phyloP scores from a whole-genome alignment of 1,140 invertebrate species.

The Bombus cullumanus region DNA sequence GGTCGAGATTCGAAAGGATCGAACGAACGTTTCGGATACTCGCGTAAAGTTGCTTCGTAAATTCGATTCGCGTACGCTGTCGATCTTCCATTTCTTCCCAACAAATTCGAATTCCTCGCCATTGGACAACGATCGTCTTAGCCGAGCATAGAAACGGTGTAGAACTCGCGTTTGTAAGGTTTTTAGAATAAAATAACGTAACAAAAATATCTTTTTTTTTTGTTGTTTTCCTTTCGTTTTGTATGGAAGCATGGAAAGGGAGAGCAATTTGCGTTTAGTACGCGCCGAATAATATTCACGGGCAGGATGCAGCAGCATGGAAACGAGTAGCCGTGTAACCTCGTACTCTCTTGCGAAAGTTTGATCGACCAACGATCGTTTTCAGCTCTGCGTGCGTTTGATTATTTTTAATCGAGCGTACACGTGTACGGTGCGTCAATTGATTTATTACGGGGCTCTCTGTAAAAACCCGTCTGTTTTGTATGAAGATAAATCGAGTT shows the following conservation, averaged over 20 bases:
- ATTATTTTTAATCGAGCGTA: conserved; percentile 64
- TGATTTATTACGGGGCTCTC: conserved; percentile 56
- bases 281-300: not conserved
- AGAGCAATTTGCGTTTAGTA: not conserved
- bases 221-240: not conserved
- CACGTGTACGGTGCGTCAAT: conserved; percentile 44
- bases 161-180: not conserved
- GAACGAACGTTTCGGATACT: not conserved
- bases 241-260: too few species aligned
- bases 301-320: not conserved
- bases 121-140: not conserved
- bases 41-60: not conserved
- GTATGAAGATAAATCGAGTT: conserved; percentile 64
- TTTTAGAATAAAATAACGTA: not conserved
- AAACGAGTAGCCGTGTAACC: conserved; percentile 24
- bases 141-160: not conserved
- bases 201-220: conserved; percentile 5
- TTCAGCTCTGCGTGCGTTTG: conserved; percentile 33
- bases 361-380: conserved; percentile 58
- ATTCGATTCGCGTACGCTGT: not conserved
- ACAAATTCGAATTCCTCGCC: not conserved
- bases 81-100: not conserved
- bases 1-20: not conserved
- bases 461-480: conserved; percentile 59
- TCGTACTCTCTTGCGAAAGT: conserved; percentile 35